Evolutionary conservation across 2,797 vertebrate species (phyloP).

Genomic region (Lithobates pipiens): DNA sequence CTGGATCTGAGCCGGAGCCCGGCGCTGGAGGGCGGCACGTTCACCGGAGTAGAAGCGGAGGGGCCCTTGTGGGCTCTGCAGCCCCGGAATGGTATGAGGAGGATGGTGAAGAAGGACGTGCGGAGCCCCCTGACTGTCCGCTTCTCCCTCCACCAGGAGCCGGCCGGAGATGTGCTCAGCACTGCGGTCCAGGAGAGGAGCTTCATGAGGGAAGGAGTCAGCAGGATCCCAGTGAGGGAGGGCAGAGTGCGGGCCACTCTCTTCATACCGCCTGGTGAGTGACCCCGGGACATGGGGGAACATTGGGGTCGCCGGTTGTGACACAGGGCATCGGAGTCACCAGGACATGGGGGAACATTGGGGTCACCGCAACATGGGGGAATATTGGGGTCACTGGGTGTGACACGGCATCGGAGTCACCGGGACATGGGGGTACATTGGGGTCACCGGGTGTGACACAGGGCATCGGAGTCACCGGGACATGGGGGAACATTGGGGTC

Average conservation of each 20-base stretch:
- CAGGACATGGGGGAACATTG: too few species aligned
- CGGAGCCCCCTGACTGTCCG: conserved; percentile 72
- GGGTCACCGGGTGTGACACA: too few species aligned
- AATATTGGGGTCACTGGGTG: too few species aligned
- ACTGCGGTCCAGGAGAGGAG: conserved; percentile 69
- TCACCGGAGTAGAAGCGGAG: conserved; percentile 82
- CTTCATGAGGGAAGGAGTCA: conserved; percentile 77
- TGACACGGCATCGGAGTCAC: too few species aligned
- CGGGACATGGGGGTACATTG: too few species aligned
- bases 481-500: too few species aligned
- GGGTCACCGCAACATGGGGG: too few species aligned
- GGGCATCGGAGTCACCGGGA: too few species aligned
- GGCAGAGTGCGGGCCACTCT: conserved; percentile 76
- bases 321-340: too few species aligned
- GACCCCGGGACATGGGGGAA: too few species aligned
- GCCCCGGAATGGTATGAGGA: conserved; percentile 70
- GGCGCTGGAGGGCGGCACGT: conserved; percentile 80
- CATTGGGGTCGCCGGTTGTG: too few species aligned
- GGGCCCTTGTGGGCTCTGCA: conserved; percentile 85
- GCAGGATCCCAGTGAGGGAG: conserved; percentile 75
- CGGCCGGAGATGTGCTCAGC: conserved; percentile 64
- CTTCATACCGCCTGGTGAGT: conserved; percentile 79
- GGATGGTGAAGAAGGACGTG: conserved; percentile 76
- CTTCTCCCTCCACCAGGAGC: conserved; percentile 68
- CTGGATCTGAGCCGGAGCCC: conserved; percentile 75